Evolutionary conservation across 2,113 vertebrate genomes (phyloP).

Genomic region (Nestor notabilis): DNA sequence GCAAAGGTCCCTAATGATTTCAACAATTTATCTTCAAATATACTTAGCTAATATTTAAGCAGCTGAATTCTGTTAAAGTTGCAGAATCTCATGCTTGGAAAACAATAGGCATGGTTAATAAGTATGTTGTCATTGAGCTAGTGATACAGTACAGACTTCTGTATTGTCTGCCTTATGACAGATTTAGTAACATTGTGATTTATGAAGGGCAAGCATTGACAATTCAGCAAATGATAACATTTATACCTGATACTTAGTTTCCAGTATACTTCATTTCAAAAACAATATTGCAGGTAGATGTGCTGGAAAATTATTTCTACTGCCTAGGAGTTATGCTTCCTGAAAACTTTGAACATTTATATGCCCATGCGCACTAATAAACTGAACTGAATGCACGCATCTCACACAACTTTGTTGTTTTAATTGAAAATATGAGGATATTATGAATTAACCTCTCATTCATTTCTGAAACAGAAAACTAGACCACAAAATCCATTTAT

Average conservation of each 20-base stretch:
- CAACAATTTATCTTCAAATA: conserved; percentile 15
- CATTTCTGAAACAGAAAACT: not conserved
- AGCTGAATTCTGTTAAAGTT: not conserved
- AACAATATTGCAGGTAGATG: conserved; percentile 55
- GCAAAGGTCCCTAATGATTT: not conserved
- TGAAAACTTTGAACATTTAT: not conserved
- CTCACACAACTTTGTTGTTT: not conserved
- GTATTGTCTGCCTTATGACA: conserved; percentile 62
- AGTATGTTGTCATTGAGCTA: not conserved
- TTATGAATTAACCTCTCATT: not conserved
- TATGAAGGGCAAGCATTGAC: conserved; percentile 72
- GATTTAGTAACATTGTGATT: conserved; percentile 73
- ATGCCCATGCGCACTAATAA: not conserved
- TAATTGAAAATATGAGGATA: not conserved
- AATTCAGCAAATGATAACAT: conserved; percentile 50
- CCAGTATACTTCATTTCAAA: conserved; percentile 65
- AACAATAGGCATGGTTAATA: conserved; percentile 60
- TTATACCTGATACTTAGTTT: conserved; percentile 72
- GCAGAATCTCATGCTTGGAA: conserved; percentile 10
- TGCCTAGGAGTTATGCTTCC: not conserved
- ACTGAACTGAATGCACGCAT: not conserved
- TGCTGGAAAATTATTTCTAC: not conserved
- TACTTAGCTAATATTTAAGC: conserved; percentile 24
- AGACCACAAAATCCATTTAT: not conserved
- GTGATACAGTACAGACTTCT: conserved; percentile 37